phyloP scores from a whole-genome alignment of 2,113 vertebrate species.

The Himantopus leucocephalus region DNA sequence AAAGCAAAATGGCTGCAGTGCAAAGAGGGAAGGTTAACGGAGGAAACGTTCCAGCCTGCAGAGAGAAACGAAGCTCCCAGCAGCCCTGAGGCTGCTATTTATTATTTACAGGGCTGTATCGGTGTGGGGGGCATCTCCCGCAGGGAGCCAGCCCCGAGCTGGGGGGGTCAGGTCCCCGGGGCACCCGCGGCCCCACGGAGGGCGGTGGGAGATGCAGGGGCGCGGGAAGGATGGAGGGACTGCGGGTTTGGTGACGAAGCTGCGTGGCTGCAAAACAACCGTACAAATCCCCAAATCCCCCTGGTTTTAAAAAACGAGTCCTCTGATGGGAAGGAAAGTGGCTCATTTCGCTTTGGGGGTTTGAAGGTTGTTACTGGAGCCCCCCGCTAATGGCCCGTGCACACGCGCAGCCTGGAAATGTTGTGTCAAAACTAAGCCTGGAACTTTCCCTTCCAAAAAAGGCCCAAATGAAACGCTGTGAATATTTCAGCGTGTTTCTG shows the following conservation, averaged over 20 bases:
- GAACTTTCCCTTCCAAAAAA: background rate
- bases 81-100: background rate
- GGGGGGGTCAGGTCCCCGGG: accelerated
- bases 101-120: background rate
- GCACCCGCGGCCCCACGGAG: accelerated
- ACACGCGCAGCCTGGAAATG: background rate
- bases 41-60: background rate
- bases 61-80: background rate
- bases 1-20: constrained; percentile 11
- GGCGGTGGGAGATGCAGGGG: background rate
- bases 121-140: accelerated
- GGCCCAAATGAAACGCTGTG: background rate
- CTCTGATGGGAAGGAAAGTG: background rate
- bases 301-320: background rate
- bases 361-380: background rate
- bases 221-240: accelerated
- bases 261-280: background rate
- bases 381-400: background rate
- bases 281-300: background rate
- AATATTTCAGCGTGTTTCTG: background rate
- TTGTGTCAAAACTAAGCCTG: background rate
- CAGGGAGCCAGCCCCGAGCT: accelerated
- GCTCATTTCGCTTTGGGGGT: background rate
- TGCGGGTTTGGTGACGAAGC: background rate
- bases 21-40: background rate